Evolutionary conservation across 2,113 vertebrate species (phyloP).

Genomic region (Boleophthalmus pectinirostris): DNA sequence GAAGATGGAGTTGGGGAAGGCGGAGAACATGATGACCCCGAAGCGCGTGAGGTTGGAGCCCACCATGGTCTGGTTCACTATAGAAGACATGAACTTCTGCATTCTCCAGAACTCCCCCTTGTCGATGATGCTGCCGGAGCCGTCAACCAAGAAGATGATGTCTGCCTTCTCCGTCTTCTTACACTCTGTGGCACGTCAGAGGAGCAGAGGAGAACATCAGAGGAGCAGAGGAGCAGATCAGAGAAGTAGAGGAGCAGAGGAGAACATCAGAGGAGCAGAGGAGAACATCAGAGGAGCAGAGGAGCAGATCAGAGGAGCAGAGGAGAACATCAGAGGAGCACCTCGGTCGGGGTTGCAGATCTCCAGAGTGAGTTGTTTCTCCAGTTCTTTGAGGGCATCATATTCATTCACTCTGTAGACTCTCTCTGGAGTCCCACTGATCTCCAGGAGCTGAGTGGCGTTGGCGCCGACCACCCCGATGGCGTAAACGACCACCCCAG

Average conservation of each 20-base stretch:
- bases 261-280: background rate
- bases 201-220: background rate
- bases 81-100: slow-evolving; percentile 72
- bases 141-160: slow-evolving; percentile 82
- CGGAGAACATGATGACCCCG: slow-evolving; percentile 73
- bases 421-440: slow-evolving; percentile 70
- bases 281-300: background rate
- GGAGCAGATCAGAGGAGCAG: background rate
- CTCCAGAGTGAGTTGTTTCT: slow-evolving; percentile 75
- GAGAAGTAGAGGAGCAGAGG: background rate
- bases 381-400: slow-evolving; percentile 73
- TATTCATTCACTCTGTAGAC: slow-evolving; percentile 74
- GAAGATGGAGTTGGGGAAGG: slow-evolving; percentile 50
- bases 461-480: slow-evolving; percentile 78
- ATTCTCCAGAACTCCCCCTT: slow-evolving; percentile 68
- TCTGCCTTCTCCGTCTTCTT: slow-evolving; percentile 76
- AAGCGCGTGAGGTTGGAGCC: slow-evolving; percentile 72
- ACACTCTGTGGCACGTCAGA: slow-evolving; percentile 66
- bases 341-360: slow-evolving; percentile 75
- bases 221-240: background rate
- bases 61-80: slow-evolving; percentile 76
- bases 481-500: slow-evolving; percentile 77
- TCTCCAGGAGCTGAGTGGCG: slow-evolving; percentile 78
- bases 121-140: slow-evolving; percentile 62
- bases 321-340: slow-evolving; percentile 36